phyloP scores from a whole-genome alignment of 2,797 vertebrate species.

The Sylvilagus floridanus region DNA sequence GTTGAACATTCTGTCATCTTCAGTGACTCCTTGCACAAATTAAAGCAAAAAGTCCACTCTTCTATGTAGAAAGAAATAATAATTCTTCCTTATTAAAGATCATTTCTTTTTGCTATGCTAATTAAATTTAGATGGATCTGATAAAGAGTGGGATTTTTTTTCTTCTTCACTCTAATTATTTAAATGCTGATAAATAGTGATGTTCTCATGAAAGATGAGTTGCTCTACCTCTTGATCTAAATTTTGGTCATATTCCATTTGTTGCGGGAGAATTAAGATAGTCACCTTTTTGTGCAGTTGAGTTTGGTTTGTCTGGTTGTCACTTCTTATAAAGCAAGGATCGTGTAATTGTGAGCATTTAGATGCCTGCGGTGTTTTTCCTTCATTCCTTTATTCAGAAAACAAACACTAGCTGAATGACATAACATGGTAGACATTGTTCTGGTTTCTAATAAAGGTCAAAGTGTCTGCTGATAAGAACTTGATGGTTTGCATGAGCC shows the following conservation, averaged over 20 bases:
- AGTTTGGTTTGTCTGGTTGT: background rate
- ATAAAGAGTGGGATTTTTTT: background rate
- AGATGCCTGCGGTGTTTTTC: background rate
- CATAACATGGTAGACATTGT: background rate
- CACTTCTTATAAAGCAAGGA: background rate
- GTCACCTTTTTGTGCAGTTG: background rate
- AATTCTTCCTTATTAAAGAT: constrained; percentile 2
- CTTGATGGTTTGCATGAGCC: background rate
- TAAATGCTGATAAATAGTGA: background rate
- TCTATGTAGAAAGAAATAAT: constrained; percentile 31
- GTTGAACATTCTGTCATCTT: constrained; percentile 54
- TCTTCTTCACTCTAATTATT: constrained; percentile 7
- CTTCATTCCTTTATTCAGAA: constrained; percentile 52
- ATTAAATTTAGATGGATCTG: constrained; percentile 40
- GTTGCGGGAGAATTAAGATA: background rate
- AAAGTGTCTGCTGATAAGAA: background rate
- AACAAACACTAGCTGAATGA: background rate
- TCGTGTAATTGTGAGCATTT: background rate
- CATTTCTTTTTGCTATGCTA: constrained; percentile 39
- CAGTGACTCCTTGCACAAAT: constrained; percentile 42
- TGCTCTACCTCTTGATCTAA: background rate
- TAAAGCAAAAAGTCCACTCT: constrained; percentile 62
- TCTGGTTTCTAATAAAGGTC: background rate
- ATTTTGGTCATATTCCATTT: constrained; percentile 29
- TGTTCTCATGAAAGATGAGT: background rate